Base-by-base conservation (phyloP, 1,140 invertebrate genomes). In the Drosophila kikkawai region DNA sequence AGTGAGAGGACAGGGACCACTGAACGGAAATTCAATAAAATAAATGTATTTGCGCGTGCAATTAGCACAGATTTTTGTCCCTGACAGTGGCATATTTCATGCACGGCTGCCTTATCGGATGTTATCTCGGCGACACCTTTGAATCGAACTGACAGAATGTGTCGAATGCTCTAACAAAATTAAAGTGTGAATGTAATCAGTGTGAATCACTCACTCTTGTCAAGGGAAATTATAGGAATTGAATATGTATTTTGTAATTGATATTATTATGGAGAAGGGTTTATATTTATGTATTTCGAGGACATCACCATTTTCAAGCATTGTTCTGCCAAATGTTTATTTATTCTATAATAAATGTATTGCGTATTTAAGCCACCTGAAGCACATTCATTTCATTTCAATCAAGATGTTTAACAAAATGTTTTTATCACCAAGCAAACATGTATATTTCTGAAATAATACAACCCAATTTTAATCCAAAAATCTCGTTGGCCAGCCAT, bases 11-110 rank as follows among this genome's bases (percentile, higher is more conserved):
- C 5, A 42, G 57, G 2, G 8, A 50, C 6, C 7, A 32, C 34
- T 17, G 50, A 63, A 47, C 67, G 73, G 67, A 69, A 84, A 77
- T 64, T 37, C 39, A 65, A 74, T 80, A 73, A 74, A 73, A 73
- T 60, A 44, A 59, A 61, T 36, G 60, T 64, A 60, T 59, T 65
- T 66, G 37, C 60, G 34, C 42, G 63, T 50, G 29, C 61, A 79
- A 82, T 75, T 79, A 74, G 32, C 37, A 32, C 34, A 41, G 39
- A 41, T 58, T 53, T 55, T 74, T 48, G 8, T 39, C 36, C 7
- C 3, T 15, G 66, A 45, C 58, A 41, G 50, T 39, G 19, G 45
- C 50, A 58, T 42, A 65, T 65, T 78, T 78, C 32, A 70, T 50
- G 37, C 37, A 17, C n/a, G 3, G 69, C 34, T 45, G 42, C 57